Evolutionary conservation across 2,797 vertebrate species (phyloP).

Genomic region (Arrhamphus sclerolepis): DNA sequence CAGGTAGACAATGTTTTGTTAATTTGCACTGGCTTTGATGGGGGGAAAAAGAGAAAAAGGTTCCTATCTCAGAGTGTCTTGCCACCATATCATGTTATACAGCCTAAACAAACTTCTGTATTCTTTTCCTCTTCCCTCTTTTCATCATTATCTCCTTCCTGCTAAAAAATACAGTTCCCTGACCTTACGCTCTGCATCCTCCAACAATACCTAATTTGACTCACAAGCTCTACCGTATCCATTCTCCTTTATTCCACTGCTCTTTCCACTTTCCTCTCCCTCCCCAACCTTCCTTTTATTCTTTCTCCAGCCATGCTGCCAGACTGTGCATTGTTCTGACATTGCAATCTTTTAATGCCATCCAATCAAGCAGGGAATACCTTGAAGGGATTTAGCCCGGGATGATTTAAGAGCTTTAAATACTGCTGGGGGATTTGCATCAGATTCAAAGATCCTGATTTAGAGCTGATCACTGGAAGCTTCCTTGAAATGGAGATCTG

Average conservation of each 20-base stretch:
- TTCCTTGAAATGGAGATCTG: constrained; percentile 57
- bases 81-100: constrained; percentile 43
- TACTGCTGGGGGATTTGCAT: constrained; percentile 82
- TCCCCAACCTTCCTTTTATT: constrained; percentile 34
- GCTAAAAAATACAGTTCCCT: constrained; percentile 6
- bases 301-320: constrained; percentile 60
- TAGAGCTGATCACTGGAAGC: constrained; percentile 71
- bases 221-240: constrained; percentile 21
- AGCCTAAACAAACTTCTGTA: constrained; percentile 59
- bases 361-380: constrained; percentile 83
- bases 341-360: constrained; percentile 83
- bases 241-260: constrained; percentile 32
- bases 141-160: constrained; percentile 14
- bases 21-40: constrained; percentile 46
- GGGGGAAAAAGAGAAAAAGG: constrained; percentile 34
- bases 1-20: constrained; percentile 51
- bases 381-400: constrained; percentile 85
- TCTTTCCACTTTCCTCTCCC: constrained; percentile 21
- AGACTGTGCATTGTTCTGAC: constrained; percentile 80
- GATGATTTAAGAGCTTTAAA: constrained; percentile 85
- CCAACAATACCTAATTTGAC: constrained; percentile 18
- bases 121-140: constrained; percentile 19
- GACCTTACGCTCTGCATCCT: constrained; percentile 13
- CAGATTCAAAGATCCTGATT: constrained; percentile 80
- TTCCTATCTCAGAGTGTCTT: constrained; percentile 31